Percentiles rank a stretch among this genome's conserved stretches.
Conservation (phyloP, 2,888 invertebrate genomes). For the Chrysotoxum bicinctum region DNA sequence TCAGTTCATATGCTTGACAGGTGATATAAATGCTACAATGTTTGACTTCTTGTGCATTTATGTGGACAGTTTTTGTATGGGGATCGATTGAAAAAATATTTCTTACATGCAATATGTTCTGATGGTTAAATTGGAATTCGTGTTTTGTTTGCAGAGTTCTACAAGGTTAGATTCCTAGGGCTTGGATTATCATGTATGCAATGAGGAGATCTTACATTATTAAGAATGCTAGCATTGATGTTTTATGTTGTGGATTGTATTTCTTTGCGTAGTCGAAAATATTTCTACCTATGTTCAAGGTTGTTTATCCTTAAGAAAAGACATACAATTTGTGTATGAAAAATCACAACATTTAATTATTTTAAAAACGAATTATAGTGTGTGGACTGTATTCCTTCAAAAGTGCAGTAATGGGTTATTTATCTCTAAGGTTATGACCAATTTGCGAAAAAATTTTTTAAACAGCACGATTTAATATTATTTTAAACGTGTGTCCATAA, state of each 20-base stretch:
- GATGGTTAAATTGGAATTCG: not conserved
- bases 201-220: not conserved
- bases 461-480: not conserved
- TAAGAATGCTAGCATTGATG: not conserved
- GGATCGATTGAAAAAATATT: not conserved
- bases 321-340: too few relatives aligned
- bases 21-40: conserved; percentile 14
- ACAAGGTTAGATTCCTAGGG: not conserved
- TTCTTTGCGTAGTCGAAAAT: not conserved
- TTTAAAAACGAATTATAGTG: not conserved
- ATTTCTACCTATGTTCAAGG: not conserved
- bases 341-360: not conserved
- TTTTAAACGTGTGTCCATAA: not conserved
- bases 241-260: not conserved
- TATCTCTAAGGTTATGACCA: not conserved
- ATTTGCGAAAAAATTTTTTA: not conserved
- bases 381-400: not conserved
- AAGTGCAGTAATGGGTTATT: not conserved
- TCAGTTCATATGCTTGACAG: conserved; percentile 37
- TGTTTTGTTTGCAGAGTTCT: not conserved
- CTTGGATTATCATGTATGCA: not conserved
- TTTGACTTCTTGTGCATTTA: not conserved
- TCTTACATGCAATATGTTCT: not conserved
- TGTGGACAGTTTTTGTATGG: not conserved
- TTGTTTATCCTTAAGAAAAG: not conserved